Conservation (phyloP, 2,888 invertebrate genomes). For the Cistogaster globosa region DNA sequence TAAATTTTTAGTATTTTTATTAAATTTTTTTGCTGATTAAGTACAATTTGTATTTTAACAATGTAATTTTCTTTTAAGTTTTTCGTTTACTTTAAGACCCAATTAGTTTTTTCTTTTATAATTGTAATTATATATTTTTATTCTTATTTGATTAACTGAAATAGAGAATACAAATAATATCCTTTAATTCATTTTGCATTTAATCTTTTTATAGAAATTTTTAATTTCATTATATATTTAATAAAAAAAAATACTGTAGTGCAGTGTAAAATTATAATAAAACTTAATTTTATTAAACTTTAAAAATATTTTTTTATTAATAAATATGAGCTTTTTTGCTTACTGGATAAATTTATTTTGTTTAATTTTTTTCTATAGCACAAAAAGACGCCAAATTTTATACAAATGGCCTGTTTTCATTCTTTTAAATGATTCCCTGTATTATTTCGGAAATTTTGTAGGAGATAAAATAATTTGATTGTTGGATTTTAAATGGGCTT, state of each 20-base stretch:
- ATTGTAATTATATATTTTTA: constrained; percentile 30
- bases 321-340: constrained; percentile 65
- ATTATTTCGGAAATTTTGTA: no score
- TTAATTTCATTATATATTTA: constrained; percentile 18
- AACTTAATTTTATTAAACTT: constrained; percentile 21
- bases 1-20: constrained; percentile 71
- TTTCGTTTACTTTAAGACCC: constrained; percentile 28
- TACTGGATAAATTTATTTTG: constrained; percentile 23
- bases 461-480: no score
- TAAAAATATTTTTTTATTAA: constrained; percentile 29
- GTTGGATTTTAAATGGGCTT: no score
- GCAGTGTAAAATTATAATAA: constrained; percentile 24
- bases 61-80: constrained; percentile 39
- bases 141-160: constrained; percentile 23
- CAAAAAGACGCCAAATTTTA: no score
- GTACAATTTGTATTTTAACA: constrained; percentile 67
- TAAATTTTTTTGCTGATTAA: constrained; percentile 72
- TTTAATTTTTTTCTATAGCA: background rate
- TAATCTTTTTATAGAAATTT: constrained; percentile 39
- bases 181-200: constrained; percentile 54
- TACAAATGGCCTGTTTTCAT: no score
- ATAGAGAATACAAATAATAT: constrained; percentile 30
- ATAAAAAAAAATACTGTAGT: constrained; percentile 4
- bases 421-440: no score
- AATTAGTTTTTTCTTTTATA: constrained; percentile 28